Base-by-base conservation (phyloP, 2,113 vertebrate species). In the Vulpes vulpes region DNA sequence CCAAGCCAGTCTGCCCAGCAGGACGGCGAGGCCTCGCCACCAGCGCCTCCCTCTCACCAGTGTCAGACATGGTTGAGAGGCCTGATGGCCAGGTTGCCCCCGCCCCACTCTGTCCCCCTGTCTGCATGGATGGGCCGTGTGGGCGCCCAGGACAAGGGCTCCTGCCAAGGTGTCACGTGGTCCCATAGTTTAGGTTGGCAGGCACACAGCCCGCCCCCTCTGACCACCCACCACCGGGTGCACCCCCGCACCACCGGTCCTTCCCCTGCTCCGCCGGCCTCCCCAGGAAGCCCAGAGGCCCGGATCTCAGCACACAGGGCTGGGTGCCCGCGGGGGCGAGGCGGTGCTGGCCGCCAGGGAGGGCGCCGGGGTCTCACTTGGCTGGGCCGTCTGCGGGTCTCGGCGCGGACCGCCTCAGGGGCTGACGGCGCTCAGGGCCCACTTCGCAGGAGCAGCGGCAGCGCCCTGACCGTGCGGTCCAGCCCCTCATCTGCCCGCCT, bases 401-500 rank as follows among this genome's bases (percentile, higher is more conserved):
- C 22, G 38, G 38, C 38, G 38, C 12, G 5, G 27, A 32, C 64
- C 27, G 14, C 14, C 20, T 20, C 20, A 6, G 0, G 14, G 30
- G 27, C 35, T 23, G 22, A 12, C 1, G 2, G 35, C 69, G 11
- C 23, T 11, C 10, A 7, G 25, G 5, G 12, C 11, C 71, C 25
- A 38, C 38, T 49, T 8, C 43, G 8, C 12, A 7, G 0, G 3
- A 3, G 22, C 8, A 15, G 23, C 7, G 1, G 11, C 23, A 15
- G 65, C 19, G 16, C 17, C 15, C 22, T 25, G 12, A 8, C 8
- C 7, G 23, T 8, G 6, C 43, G 38, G 43, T 43, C 43, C 43
- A 43, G 5, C 6, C 43, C 43, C 1, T 14, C 0, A 1, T 8
- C 43, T 9, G 43, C 14, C 1, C 0, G 73, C 38, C 12, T 7